These are phyloP conservation scores for Eubasilissa regina DNA, from an alignment of 1,140 invertebrate genomes.

Conservation along the genomic window DNA sequence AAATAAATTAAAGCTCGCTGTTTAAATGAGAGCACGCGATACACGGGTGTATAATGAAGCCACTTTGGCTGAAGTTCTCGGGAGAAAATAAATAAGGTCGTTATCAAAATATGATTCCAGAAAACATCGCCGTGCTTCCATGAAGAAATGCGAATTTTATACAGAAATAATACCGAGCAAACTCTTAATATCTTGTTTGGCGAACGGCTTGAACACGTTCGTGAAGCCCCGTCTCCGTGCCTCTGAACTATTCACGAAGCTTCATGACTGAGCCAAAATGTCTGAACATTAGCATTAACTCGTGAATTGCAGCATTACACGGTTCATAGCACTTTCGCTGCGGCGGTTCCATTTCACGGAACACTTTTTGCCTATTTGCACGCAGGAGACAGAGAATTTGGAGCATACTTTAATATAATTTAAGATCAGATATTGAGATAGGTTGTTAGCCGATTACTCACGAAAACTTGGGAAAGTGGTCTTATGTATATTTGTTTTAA, in stretches of 20 bases:
- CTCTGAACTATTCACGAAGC: not conserved
- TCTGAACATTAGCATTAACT: not conserved
- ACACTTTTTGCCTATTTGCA: not conserved
- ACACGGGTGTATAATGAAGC: constrained; percentile 8
- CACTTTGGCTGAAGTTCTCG: constrained; percentile 14
- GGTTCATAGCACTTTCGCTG: not conserved
- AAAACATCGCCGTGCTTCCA: constrained; percentile 9
- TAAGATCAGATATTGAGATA: constrained; percentile 43
- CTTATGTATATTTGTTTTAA: constrained; percentile 24
- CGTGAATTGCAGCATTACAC: not conserved
- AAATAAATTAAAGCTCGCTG: too few species aligned
- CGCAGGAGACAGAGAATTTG: not conserved
- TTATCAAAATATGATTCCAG: constrained; percentile 40
- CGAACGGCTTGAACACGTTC: constrained; percentile 23
- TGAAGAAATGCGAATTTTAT: constrained; percentile 37
- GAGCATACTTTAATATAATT: constrained; percentile 41
- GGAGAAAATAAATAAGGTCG: constrained; percentile 36
- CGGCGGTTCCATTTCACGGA: not conserved
- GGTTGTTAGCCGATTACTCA: constrained; percentile 39
- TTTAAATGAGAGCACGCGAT: too few species aligned
- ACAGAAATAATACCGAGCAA: constrained; percentile 33
- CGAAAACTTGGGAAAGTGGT: constrained; percentile 34
- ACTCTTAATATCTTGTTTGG: constrained; percentile 40
- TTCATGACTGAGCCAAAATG: not conserved
- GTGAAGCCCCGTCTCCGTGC: not conserved